Evolutionary conservation across 2,888 invertebrate species (phyloP), one percentile per base, ranked within the genome.

Genomic region (Selenia dentaria): DNA sequence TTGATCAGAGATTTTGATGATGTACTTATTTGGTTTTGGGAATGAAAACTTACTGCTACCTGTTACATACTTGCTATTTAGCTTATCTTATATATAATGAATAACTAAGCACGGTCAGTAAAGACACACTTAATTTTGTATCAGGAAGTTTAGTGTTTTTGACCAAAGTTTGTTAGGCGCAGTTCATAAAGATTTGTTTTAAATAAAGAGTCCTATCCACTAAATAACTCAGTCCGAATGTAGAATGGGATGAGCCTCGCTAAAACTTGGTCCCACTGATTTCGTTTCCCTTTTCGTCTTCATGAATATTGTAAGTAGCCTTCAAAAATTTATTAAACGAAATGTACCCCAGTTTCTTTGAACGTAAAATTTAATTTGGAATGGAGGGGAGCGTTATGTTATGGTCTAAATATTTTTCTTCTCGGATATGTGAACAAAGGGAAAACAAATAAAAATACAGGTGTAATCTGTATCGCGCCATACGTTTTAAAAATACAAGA

Each of bases 271-370:
- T 59, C 39, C 47, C 62, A 59, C 63, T 64, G 64, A 69, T 64
- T 51, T 67, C 58, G 27, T 47, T 59, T 64, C 64, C 54, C 60
- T 62, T 57, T 62, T 63, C 51, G 50, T 43, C 54, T 46, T 54
- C 62, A 64, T 69, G 62, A 70, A 72, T 72, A 67, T 64, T 70
- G 59, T 60, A 71, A 51, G 64, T 54, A 59, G 62, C 55, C 65
- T 59, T 69, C 59, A 63, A 67, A 67, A 66, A 67, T 59, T 36
- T 66, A 67, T 66, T 67, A 65, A 67, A 64, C 62, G 62, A 62
- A 69, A 65, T 62, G 56, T 57, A 58, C 45, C 59, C 53, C 60
- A 52, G 57, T 54, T 62, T 54, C 66, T 63, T 65, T 61, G 62
- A 62, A 67, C 59, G 60, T 62, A 51, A 65, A 65, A 68, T 64